Percentiles rank a stretch among this genome's conserved stretches.
phyloP scores from a whole-genome alignment of 2,797 vertebrate species.

The Lindbergichthys nudifrons region DNA sequence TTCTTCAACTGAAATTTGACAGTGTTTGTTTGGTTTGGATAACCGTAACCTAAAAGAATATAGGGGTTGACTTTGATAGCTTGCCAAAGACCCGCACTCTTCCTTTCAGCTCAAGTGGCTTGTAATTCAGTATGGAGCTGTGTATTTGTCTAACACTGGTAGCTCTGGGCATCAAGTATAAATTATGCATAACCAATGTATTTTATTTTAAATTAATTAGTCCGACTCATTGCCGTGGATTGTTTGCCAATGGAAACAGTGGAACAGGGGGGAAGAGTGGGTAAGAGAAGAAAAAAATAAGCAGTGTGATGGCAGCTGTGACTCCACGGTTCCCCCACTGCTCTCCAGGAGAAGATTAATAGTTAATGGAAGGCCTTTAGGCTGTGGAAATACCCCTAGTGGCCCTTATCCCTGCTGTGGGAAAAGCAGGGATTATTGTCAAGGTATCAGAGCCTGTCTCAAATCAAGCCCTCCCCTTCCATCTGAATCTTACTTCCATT shows the following conservation, averaged over 20 bases:
- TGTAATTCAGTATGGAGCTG: conserved; percentile 80
- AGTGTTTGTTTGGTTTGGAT: conserved; percentile 81
- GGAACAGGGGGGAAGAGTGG: conserved; percentile 23
- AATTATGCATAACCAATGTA: conserved; percentile 85
- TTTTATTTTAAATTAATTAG: conserved; percentile 88
- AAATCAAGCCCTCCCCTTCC: conserved; percentile 54
- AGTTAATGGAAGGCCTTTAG: conserved; percentile 83
- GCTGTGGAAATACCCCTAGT: conserved; percentile 80
- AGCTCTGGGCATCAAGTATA: conserved; percentile 81
- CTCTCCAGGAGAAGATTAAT: conserved; percentile 82
- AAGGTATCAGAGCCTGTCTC: conserved; percentile 68
- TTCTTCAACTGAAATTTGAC: conserved; percentile 56
- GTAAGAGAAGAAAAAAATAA: conserved; percentile 27
- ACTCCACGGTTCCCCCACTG: conserved; percentile 72
- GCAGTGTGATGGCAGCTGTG: conserved; percentile 76
- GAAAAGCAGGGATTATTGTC: conserved; percentile 78
- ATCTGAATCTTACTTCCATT: conserved; percentile 68
- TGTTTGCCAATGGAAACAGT: conserved; percentile 81
- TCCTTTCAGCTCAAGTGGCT: conserved; percentile 72
- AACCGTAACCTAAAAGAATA: conserved; percentile 59
- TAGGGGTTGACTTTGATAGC: conserved; percentile 61
- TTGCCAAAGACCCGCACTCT: conserved; percentile 62
- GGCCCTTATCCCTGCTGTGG: conserved; percentile 68
- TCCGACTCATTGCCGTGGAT: conserved; percentile 59
- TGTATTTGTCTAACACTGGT: conserved; percentile 85